Conservation (phyloP, 2,113 vertebrate genomes). For the Vidua chalybeata region DNA sequence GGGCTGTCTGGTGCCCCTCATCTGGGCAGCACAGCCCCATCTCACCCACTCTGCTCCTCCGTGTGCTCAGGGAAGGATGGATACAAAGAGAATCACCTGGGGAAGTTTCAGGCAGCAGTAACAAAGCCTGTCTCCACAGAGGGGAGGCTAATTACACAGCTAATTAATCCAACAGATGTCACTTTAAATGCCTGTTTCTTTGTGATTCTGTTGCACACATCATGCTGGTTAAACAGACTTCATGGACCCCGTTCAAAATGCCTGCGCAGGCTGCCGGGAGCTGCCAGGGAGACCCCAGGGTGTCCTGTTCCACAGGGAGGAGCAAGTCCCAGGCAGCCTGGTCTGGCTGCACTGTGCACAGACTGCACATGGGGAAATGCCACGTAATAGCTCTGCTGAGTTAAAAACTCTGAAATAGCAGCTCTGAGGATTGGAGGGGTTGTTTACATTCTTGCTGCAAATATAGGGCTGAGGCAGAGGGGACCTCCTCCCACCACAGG, state of each 20-base stretch:
- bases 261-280: background rate
- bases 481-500: background rate
- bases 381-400: rapidly evolving
- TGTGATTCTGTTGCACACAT: slow-evolving; percentile 35
- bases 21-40: background rate
- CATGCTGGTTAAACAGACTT: slow-evolving; percentile 31
- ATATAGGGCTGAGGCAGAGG: background rate
- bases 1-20: background rate
- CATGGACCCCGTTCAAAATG: slow-evolving; percentile 3
- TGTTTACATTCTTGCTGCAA: background rate
- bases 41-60: background rate
- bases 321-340: background rate
- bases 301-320: background rate
- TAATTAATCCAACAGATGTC: slow-evolving; percentile 78
- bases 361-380: rapidly evolving
- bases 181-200: slow-evolving; percentile 67
- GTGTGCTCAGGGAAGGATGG: background rate
- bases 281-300: background rate
- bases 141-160: slow-evolving; percentile 74
- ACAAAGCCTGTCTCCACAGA: slow-evolving; percentile 63
- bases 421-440: background rate
- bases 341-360: background rate
- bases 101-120: slow-evolving; percentile 61
- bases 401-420: background rate
- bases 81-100: slow-evolving; percentile 69